phyloP scores from a whole-genome alignment of 2,113 vertebrate species.

The Fulica atra region DNA sequence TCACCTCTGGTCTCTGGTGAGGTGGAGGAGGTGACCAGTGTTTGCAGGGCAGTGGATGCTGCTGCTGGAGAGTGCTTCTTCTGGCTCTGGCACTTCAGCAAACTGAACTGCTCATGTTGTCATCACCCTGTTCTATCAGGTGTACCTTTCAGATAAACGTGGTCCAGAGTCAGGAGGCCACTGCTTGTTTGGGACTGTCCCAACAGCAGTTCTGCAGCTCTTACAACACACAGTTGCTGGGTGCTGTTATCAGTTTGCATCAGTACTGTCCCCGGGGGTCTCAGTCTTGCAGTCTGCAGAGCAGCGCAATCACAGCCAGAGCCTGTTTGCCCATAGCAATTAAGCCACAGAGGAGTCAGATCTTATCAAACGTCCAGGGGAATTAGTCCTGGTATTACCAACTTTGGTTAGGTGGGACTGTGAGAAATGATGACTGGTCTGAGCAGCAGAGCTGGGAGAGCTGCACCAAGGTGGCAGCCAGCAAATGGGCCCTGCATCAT shows the following conservation, averaged over 20 bases:
- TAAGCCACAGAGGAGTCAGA: neutral
- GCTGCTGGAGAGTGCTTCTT: accelerated
- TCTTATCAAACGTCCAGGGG: neutral
- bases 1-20: neutral
- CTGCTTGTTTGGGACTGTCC: neutral
- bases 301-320: neutral
- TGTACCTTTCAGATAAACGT: accelerated
- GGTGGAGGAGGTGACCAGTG: neutral
- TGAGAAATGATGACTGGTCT: neutral
- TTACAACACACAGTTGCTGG: neutral
- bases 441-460: neutral
- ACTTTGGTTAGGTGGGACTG: neutral
- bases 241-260: neutral
- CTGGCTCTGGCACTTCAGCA: neutral
- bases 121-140: neutral
- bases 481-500: accelerated
- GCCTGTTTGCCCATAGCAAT: neutral
- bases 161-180: neutral
- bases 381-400: neutral
- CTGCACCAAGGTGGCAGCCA: accelerated
- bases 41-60: neutral
- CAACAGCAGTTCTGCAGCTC: neutral
- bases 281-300: neutral
- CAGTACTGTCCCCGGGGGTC: accelerated
- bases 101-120: neutral